A percentile compares a stretch with the other conserved stretches of the same genome.
Conservation (phyloP, 1,140 invertebrate species). For the Euura saliciscinereae region DNA sequence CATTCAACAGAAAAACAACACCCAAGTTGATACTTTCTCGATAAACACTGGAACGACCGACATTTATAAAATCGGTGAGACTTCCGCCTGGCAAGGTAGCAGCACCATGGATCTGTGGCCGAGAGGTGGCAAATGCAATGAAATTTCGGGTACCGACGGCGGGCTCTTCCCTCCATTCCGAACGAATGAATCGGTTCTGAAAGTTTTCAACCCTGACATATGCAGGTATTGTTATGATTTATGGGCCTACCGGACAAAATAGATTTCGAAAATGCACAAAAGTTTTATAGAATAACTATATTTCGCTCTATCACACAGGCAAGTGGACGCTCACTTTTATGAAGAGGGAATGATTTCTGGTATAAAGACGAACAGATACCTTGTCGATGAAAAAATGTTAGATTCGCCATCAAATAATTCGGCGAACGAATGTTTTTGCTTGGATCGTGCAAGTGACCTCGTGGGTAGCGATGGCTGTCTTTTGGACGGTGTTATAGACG, state of each 20-base stretch:
- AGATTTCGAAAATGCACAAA: neutral
- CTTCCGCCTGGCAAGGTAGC: slow-evolving; percentile 59
- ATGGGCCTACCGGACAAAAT: too few relatives aligned
- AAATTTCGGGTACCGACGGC: slow-evolving; percentile 69
- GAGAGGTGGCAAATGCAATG: slow-evolving; percentile 61
- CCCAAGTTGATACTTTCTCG: slow-evolving; percentile 59
- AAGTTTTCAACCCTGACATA: slow-evolving; percentile 67
- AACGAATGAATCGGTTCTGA: slow-evolving; percentile 56
- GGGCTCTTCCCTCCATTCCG: slow-evolving; percentile 67
- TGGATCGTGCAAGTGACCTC: slow-evolving; percentile 57
- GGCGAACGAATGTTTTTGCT: slow-evolving; percentile 64
- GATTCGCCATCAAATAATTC: slow-evolving; percentile 50
- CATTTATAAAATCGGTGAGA: slow-evolving; percentile 56
- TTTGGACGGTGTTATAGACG: slow-evolving; percentile 61
- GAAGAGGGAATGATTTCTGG: slow-evolving; percentile 56
- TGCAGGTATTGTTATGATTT: slow-evolving; percentile 57
- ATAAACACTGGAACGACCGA: slow-evolving; percentile 62
- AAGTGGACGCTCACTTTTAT: slow-evolving; percentile 59
- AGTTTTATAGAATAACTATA: too few relatives aligned
- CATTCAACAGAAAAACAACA: slow-evolving; percentile 64
- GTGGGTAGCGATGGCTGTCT: slow-evolving; percentile 60
- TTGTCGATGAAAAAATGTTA: slow-evolving; percentile 60
- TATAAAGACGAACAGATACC: slow-evolving; percentile 58
- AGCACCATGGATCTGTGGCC: slow-evolving; percentile 57
- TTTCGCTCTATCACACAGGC: slow-evolving; percentile 37